Conservation (phyloP, 2,888 invertebrate genomes). For the Plebejus melissa region DNA sequence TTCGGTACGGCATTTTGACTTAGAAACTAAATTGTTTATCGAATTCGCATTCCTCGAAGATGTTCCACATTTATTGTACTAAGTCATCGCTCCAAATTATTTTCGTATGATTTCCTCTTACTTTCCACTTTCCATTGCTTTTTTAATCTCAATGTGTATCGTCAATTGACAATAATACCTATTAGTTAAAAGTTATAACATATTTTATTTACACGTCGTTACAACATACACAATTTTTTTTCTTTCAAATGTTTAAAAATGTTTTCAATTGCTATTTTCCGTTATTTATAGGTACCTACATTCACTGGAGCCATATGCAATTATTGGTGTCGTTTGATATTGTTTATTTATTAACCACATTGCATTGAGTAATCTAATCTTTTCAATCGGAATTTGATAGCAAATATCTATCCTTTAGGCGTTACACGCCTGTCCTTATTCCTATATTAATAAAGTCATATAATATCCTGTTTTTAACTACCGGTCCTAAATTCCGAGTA, state of each 20-base stretch:
- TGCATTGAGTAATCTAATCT: too few relatives aligned
- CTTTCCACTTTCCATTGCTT: conserved; percentile 43
- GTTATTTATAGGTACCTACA: too few relatives aligned
- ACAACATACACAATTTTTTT: conserved; percentile 22
- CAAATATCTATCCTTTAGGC: too few relatives aligned
- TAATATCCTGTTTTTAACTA: background rate
- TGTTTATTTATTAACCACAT: too few relatives aligned
- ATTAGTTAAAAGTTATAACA: background rate
- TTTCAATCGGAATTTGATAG: too few relatives aligned
- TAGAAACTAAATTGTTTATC: conserved; percentile 33
- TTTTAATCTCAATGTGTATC: conserved; percentile 44
- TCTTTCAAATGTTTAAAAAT: background rate
- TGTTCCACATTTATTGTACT: conserved; percentile 37
- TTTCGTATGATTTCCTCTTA: conserved; percentile 38
- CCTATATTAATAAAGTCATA: background rate
- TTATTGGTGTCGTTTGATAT: too few relatives aligned
- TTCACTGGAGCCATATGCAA: too few relatives aligned
- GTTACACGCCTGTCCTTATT: background rate
- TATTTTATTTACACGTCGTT: conserved; percentile 8
- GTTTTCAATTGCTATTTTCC: too few relatives aligned
- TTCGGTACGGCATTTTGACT: conserved; percentile 31
- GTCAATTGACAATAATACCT: background rate
- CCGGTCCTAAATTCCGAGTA: too few relatives aligned
- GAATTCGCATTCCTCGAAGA: conserved; percentile 33
- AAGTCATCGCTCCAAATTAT: conserved; percentile 42